These are phyloP conservation scores for Pampus argenteus DNA, from an alignment of 2,797 vertebrate species.

Conservation along the genomic window DNA sequence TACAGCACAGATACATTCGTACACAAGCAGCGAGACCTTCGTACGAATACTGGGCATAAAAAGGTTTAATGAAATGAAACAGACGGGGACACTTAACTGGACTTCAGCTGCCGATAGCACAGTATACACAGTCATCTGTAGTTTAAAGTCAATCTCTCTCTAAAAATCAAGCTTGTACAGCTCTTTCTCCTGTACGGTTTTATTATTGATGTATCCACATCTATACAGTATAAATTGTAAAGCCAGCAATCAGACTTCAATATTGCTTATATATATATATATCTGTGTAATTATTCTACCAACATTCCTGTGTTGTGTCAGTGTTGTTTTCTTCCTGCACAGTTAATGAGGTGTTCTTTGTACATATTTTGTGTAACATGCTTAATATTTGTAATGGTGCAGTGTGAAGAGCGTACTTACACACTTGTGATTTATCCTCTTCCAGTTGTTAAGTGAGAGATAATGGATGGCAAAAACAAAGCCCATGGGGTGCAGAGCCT, in stretches of 20 bases:
- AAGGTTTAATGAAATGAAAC: constrained; percentile 15
- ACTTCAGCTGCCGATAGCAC: background rate
- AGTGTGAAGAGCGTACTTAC: background rate
- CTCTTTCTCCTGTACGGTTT: background rate
- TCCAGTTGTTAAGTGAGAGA: background rate
- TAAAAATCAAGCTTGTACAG: constrained; percentile 8
- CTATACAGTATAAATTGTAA: background rate
- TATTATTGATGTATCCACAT: too few relatives aligned
- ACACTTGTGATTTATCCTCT: background rate
- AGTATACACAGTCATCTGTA: background rate
- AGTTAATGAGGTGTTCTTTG: background rate
- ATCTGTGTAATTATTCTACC: constrained; percentile 3
- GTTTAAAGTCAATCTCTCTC: too few relatives aligned
- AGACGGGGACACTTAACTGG: constrained; percentile 17
- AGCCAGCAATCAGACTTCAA: background rate
- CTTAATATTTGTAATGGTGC: constrained; percentile 6
- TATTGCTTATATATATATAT: background rate
- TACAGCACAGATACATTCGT: constrained; percentile 19
- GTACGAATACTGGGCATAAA: constrained; percentile 5
- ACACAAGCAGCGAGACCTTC: constrained; percentile 5
- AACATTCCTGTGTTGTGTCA: background rate
- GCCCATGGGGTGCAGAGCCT: background rate
- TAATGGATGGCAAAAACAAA: background rate
- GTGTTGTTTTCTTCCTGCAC: background rate
- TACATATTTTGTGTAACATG: background rate